These are phyloP conservation scores for Xenops minutus DNA, from an alignment of 2,797 vertebrate genomes.

Conservation along the genomic window DNA sequence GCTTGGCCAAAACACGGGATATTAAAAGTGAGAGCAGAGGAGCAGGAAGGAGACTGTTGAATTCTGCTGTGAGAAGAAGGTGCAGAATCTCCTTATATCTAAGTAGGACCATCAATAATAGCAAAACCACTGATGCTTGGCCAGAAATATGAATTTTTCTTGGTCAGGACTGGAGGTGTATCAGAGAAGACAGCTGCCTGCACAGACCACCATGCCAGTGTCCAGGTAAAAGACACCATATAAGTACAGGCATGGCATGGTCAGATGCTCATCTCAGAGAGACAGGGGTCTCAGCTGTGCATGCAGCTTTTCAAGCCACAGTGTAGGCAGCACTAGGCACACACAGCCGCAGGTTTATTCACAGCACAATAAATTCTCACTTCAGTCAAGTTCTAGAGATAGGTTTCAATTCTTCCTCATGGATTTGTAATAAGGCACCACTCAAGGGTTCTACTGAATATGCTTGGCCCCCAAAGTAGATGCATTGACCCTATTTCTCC, in stretches of 20 bases:
- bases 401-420: not conserved
- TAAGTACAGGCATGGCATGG: not conserved
- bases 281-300: accelerated
- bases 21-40: not conserved
- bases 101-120: not conserved
- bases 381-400: not conserved
- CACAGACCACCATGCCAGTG: not conserved
- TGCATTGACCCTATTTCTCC: not conserved
- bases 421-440: not conserved
- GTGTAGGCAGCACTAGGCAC: not conserved
- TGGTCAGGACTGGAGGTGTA: not conserved
- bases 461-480: not conserved
- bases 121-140: not conserved
- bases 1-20: not conserved
- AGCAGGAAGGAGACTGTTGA: not conserved
- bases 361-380: not conserved
- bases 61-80: not conserved
- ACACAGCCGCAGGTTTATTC: accelerated
- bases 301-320: not conserved
- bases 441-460: not conserved
- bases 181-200: not conserved
- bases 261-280: not conserved
- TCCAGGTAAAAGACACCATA: not conserved
- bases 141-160: not conserved
- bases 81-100: not conserved